Percentiles rank a stretch among this genome's conserved stretches.
These are phyloP conservation scores for Apistogramma diplotaenia DNA, from an alignment of 2,113 vertebrate genomes.

Conservation along the genomic window DNA sequence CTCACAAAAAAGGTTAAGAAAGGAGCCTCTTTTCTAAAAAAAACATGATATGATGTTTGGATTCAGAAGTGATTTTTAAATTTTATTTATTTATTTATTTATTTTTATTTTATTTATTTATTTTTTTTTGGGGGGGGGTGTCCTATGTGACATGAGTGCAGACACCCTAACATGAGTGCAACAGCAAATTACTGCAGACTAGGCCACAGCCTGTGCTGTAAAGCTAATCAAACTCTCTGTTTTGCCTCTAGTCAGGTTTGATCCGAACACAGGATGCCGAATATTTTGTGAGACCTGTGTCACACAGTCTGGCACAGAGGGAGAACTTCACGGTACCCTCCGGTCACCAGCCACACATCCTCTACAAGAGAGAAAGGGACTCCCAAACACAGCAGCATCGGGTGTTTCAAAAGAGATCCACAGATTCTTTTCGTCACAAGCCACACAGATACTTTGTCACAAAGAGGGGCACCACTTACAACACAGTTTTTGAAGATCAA, in stretches of 20 bases:
- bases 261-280: slow-evolving; percentile 85
- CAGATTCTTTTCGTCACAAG: not conserved
- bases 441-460: not conserved
- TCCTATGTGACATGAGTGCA: not conserved
- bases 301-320: slow-evolving; percentile 62
- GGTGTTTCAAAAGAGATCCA: slow-evolving; percentile 19
- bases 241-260: slow-evolving; percentile 84
- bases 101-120: no score
- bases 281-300: slow-evolving; percentile 85
- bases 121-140: not conserved
- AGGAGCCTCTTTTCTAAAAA: not conserved
- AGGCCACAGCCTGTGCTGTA: not conserved
- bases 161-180: not conserved
- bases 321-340: slow-evolving; percentile 60
- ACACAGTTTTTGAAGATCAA: not conserved
- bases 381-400: not conserved
- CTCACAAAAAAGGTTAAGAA: not conserved
- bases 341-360: slow-evolving; percentile 80
- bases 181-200: not conserved
- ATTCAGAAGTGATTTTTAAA: fast-evolving
- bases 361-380: slow-evolving; percentile 79
- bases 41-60: not conserved
- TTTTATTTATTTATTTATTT: no score
- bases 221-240: slow-evolving; percentile 47
- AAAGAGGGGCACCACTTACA: not conserved